phyloP scores from a whole-genome alignment of 1,140 invertebrate species.

The Heliconius congener region DNA sequence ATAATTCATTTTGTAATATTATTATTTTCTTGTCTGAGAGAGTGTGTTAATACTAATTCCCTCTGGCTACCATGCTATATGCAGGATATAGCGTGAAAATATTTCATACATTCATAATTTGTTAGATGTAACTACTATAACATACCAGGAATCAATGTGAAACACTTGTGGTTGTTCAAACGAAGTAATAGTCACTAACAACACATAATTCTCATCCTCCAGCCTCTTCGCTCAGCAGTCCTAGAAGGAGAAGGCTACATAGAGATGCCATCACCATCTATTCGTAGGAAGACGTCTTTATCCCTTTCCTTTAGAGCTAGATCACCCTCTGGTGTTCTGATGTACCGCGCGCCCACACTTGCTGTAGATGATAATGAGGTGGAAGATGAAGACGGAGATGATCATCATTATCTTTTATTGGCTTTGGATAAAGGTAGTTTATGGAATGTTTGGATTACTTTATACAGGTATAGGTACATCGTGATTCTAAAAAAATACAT shows the following conservation, averaged over 20 bases:
- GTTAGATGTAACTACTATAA: too few relatives aligned
- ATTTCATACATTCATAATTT: too few relatives aligned
- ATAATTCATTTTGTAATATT: too few relatives aligned
- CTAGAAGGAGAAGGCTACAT: slow-evolving; percentile 89
- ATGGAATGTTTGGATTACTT: not conserved
- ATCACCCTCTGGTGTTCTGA: slow-evolving; percentile 86
- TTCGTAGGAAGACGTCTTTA: slow-evolving; percentile 85
- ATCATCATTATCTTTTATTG: slow-evolving; percentile 66
- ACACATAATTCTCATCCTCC: not conserved
- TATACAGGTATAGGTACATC: too few relatives aligned
- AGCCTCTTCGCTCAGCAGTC: slow-evolving; percentile 64
- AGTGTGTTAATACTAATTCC: too few relatives aligned
- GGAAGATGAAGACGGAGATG: slow-evolving; percentile 60
- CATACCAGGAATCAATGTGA: too few relatives aligned
- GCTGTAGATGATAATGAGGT: slow-evolving; percentile 50
- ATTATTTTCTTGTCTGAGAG: too few relatives aligned
- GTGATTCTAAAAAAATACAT: too few relatives aligned
- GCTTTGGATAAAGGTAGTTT: slow-evolving; percentile 62
- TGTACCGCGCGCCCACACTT: slow-evolving; percentile 86
- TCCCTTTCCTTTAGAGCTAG: slow-evolving; percentile 90
- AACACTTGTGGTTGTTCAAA: too few relatives aligned
- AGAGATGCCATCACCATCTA: slow-evolving; percentile 85
- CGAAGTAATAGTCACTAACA: not conserved
- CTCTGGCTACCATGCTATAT: too few relatives aligned
- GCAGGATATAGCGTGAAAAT: too few relatives aligned